A percentile compares a stretch with the other conserved stretches of the same genome.
Conservation (phyloP, 2,113 vertebrate genomes). For the Toxotes chatareus region DNA sequence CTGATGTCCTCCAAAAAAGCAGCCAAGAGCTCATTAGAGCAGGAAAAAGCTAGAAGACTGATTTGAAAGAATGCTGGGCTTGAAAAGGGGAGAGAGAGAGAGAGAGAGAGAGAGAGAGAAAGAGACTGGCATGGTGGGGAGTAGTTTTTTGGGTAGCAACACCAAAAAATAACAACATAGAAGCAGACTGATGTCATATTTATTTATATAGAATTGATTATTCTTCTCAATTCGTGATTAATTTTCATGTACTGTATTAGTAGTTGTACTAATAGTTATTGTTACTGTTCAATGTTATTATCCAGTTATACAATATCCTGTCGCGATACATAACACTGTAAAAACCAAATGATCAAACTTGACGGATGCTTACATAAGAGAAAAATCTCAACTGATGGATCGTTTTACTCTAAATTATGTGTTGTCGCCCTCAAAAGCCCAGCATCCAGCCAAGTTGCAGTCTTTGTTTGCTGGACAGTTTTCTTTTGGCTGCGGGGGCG, state of each 20-base stretch:
- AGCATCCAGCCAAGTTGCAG: neutral
- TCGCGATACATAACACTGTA: no score
- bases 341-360: neutral
- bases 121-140: neutral
- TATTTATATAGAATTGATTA: neutral
- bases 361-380: neutral
- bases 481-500: no score
- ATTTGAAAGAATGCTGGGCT: neutral
- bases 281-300: no score
- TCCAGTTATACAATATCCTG: no score
- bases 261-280: no score
- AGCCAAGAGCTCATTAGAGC: slow-evolving; percentile 20
- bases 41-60: neutral
- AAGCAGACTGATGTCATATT: no score
- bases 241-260: no score
- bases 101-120: neutral
- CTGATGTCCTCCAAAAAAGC: slow-evolving; percentile 18
- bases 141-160: neutral
- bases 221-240: neutral
- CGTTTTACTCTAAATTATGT: no score
- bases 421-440: neutral
- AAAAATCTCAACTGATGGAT: neutral
- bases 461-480: neutral
- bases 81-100: neutral
- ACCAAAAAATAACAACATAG: neutral